Percentiles rank a stretch among this genome's conserved stretches.
These are phyloP conservation scores for Notarius quadriscutis DNA, from an alignment of 2,113 vertebrate genomes.

Conservation along the genomic window DNA sequence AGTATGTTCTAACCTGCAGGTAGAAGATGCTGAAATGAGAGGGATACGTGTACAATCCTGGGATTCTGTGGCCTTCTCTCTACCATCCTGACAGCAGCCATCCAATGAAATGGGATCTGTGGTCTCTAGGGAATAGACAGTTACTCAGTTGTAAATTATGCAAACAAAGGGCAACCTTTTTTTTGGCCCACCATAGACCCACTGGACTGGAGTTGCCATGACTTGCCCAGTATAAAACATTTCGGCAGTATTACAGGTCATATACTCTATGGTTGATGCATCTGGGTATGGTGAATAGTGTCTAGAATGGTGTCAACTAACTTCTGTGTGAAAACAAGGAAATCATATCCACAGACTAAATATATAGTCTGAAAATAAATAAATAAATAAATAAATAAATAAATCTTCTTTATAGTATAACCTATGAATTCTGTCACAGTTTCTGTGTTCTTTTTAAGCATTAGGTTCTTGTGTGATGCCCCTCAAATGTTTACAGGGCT, in stretches of 20 bases:
- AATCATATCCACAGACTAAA: neutral
- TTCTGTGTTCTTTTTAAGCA: neutral
- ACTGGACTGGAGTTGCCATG: constrained; percentile 4
- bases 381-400: neutral
- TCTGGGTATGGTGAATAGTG: neutral
- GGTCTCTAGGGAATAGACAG: constrained; percentile 29
- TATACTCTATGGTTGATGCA: neutral
- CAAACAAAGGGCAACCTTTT: constrained; percentile 8
- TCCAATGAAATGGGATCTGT: constrained; percentile 73
- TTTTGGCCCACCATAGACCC: neutral
- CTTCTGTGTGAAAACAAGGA: neutral
- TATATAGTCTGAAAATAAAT: neutral
- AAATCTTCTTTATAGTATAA: neutral
- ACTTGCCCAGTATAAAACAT: constrained; percentile 26
- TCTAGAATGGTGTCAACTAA: neutral
- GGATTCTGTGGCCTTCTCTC: constrained; percentile 74
- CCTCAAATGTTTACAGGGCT: neutral
- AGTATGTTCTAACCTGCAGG: constrained; percentile 81
- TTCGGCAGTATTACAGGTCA: neutral
- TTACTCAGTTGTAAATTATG: neutral
- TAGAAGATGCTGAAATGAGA: constrained; percentile 72
- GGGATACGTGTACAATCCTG: constrained; percentile 78
- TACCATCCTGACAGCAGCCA: constrained; percentile 85
- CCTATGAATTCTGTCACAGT: neutral
- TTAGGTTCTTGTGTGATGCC: neutral